Evolutionary conservation across 2,888 invertebrate genomes (phyloP), one percentile per base, ranked within the genome.

Genomic region (Trissolcus japonicus): DNA sequence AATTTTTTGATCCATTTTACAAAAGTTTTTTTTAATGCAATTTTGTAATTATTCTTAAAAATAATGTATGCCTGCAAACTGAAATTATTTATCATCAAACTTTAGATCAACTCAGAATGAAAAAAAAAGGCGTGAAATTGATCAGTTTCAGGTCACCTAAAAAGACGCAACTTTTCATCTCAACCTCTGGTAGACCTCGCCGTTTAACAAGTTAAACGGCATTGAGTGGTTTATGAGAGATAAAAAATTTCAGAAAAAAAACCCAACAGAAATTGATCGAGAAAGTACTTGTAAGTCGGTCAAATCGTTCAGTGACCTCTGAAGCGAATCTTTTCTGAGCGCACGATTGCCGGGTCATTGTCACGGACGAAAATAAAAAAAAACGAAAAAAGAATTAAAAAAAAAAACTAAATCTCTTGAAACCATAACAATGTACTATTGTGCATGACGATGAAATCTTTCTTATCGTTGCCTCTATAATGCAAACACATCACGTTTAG

Each of bases 231-330:
- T 35, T 35, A 35, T n/a, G 11, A 14, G 16, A 13, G 14, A 46
- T 16, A 51, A 51, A 19, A 51, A 51, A 51, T 4, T 25, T 0
- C 4, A 51, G 11, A 65, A 53, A 25, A 65, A 43, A 13, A 21
- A 48, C 17, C 21, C 16, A 17, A 51, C 51, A 51, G 17, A 51
- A 19, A n/a, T 55, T 41, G 57, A 14, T 11, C 35, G 83, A 82
- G 86, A 86, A 86, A 85, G 86, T 82, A 56, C 77, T 81, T 80
- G 84, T 85, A 86, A 86, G 86, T 86, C 85, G 86, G 86, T 85
- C 86, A 83, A 62, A 81, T 81, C 80, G 82, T 81, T 63, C 80
- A 78, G 75, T 69, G 82, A 83, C 78, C 80, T 71, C 54, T 51
- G 69, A 69, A 73, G 65, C 43, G 16, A 48, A 60, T 69, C 63